Percentiles rank a stretch among this genome's conserved stretches.
phyloP scores from a whole-genome alignment of 2,797 vertebrate genomes.

The Lepilemur ruficaudatus region DNA sequence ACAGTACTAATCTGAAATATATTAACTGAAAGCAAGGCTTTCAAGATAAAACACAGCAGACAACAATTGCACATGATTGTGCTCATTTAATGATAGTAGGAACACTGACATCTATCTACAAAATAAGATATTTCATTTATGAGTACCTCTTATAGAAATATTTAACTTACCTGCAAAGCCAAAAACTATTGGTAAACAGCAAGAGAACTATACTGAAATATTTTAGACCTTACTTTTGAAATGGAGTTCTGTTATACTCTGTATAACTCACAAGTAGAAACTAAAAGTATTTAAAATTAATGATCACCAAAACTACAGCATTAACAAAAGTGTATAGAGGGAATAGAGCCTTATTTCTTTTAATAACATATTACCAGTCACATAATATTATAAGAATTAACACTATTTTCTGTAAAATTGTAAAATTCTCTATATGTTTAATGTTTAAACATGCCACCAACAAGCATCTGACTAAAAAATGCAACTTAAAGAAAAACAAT shows the following conservation, averaged over 20 bases:
- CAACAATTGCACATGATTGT: background rate
- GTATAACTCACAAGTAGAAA: conserved; percentile 21
- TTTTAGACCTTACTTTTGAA: conserved; percentile 30
- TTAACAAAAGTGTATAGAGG: background rate
- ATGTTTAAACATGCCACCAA: conserved; percentile 31
- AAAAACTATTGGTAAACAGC: background rate
- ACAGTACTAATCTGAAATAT: conserved; percentile 10
- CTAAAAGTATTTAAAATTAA: conserved; percentile 47
- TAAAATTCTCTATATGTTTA: conserved; percentile 44
- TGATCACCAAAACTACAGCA: conserved; percentile 47
- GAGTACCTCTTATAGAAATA: background rate
- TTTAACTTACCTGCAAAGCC: background rate
- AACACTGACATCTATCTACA: background rate
- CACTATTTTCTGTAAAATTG: conserved; percentile 32
- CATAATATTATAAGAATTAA: background rate
- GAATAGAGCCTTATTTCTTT: conserved; percentile 11
- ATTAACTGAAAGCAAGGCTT: conserved; percentile 12
- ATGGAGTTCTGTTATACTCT: background rate
- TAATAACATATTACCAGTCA: background rate
- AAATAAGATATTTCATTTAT: conserved; percentile 3
- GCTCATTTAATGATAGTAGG: background rate
- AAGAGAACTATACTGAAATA: conserved; percentile 31
- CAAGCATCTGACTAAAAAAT: conserved; percentile 50
- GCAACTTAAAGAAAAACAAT: conserved; percentile 36
- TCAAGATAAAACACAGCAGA: background rate